Evolutionary conservation across 2,797 vertebrate genomes (phyloP), one percentile per base, ranked within the genome.

Genomic region (Peromyscus eremicus): DNA sequence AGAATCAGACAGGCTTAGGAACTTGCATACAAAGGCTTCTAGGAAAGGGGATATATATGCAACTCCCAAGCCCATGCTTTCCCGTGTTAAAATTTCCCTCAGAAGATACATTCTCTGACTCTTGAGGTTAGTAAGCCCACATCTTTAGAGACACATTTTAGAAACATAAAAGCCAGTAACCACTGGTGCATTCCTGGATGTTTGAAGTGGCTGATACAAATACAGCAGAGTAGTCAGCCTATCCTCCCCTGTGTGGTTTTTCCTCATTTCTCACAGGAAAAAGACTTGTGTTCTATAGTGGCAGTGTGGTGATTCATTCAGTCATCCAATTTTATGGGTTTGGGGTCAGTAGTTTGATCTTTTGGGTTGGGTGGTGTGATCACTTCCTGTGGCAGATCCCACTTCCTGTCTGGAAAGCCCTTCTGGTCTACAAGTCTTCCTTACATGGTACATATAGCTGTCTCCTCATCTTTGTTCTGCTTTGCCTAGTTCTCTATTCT

Each of bases 1-100:
- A 91, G 40, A 68, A 32, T 76, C 73, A 86, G 57, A 80, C 70
- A 91, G 46, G 10, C 81, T 76, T 86, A 93, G 46, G 87, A 97
- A 96, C 85, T 92, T 77, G 43, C 2, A 23, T 13, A 25, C 2
- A 14, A 14, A 13, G 8, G 19, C 80, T 21, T 21, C 77, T 52
- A 55, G 14, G 12, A 80, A 80, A 90, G 37, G 9, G 29, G 81
- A 14, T 5, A 14, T 13, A 25, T 29, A 23, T 77, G 4, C n/a
- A 29, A 76, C 40, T 97, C 81, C 76, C 82, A 79, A 88, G 40
- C 40, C 64, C 49, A 17, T 43, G 71, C 17, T 94, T 94, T 89
- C 19, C 19, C 66, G 4, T 81, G 62, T 73, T 73, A 93, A 27
- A 62, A 5, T 89, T 16, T 92, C 12, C 81, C 68, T 89, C 90